Conservation (phyloP, 2,113 vertebrate genomes). For the Triplophysa rosa region DNA sequence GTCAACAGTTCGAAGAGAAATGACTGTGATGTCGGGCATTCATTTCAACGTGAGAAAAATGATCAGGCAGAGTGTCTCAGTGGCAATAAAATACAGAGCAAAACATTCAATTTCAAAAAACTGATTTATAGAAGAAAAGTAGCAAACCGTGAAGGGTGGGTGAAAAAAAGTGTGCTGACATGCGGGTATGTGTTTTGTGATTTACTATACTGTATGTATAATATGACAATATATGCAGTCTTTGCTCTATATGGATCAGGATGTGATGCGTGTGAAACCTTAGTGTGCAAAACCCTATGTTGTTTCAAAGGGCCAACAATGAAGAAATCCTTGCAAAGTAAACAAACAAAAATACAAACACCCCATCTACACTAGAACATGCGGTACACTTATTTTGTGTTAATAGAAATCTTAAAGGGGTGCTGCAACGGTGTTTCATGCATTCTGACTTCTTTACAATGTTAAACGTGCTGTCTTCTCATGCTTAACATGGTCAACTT, state of each 20-base stretch:
- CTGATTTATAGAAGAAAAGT: conserved; percentile 1
- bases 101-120: not conserved
- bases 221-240: not conserved
- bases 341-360: not conserved
- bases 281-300: not conserved
- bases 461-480: no score
- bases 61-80: conserved; percentile 11
- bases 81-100: conserved; percentile 4
- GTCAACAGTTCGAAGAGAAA: conserved; percentile 25
- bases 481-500: no score
- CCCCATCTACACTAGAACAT: no score
- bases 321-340: not conserved
- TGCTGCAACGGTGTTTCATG: no score
- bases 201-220: not conserved
- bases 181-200: not conserved
- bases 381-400: not conserved
- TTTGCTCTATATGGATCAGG: conserved; percentile 1
- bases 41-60: conserved; percentile 31
- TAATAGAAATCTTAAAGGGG: not conserved
- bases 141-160: not conserved
- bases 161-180: not conserved
- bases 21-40: conserved; percentile 40
- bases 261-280: not conserved
- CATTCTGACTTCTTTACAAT: no score
- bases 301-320: conserved; percentile 14